These are phyloP conservation scores for Lochmaea crataegi DNA, from an alignment of 2,888 invertebrate species.

Conservation along the genomic window DNA sequence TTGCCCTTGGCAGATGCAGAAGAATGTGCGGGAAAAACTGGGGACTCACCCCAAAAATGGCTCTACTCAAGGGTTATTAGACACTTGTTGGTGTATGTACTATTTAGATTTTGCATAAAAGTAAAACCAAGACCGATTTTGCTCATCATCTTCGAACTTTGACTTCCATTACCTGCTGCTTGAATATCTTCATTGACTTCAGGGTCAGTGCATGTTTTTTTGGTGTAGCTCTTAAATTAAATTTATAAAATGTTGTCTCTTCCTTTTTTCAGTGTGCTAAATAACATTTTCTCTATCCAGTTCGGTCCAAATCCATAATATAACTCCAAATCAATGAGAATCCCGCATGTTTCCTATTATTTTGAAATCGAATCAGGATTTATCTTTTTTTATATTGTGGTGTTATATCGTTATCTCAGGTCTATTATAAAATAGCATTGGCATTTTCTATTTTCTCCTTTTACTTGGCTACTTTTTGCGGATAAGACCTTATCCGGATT, in stretches of 20 bases:
- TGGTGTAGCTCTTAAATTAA: not conserved
- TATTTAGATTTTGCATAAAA: no score
- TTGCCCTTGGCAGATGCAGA: no score
- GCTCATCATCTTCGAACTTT: no score
- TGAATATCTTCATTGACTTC: no score
- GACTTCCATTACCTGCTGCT: no score
- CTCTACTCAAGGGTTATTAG: no score
- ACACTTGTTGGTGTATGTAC: no score
- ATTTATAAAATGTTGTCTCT: not conserved
- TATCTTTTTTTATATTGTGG: constrained; percentile 34
- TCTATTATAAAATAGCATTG: constrained; percentile 24
- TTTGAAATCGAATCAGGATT: constrained; percentile 42
- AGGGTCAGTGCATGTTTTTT: no score
- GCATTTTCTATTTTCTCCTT: constrained; percentile 13
- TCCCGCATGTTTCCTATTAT: constrained; percentile 44
- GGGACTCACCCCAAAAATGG: no score
- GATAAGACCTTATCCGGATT: constrained; percentile 6
- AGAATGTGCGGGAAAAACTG: no score
- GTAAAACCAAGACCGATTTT: no score
- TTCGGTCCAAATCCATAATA: constrained; percentile 39
- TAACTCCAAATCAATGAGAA: constrained; percentile 45
- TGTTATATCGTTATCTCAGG: constrained; percentile 33
- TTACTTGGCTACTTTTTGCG: constrained; percentile 14
- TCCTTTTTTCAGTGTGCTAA: constrained; percentile 5
- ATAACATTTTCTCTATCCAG: constrained; percentile 38